A percentile compares a stretch with the other conserved stretches of the same genome.
phyloP scores from a whole-genome alignment of 2,797 vertebrate genomes.

The Echiichthys vipera region DNA sequence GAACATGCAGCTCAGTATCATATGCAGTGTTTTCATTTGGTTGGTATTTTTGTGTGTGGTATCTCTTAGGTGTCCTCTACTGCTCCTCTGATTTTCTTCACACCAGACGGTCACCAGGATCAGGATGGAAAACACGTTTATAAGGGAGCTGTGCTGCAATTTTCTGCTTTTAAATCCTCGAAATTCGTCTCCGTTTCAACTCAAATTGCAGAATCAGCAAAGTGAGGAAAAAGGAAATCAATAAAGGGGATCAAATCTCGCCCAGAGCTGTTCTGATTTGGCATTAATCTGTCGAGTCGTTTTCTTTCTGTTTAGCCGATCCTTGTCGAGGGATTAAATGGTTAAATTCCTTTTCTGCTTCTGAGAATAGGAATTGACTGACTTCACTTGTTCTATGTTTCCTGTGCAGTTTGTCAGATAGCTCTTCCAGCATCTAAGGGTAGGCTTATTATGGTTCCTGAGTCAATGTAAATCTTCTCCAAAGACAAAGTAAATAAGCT shows the following conservation, averaged over 20 bases:
- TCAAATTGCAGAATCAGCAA: conserved; percentile 70
- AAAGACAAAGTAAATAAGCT: conserved; percentile 65
- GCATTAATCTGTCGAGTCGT: conserved; percentile 75
- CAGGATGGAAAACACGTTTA: conserved; percentile 63
- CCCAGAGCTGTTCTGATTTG: conserved; percentile 73
- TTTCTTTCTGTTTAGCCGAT: conserved; percentile 55
- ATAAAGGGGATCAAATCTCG: conserved; percentile 76
- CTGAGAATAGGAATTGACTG: conserved; percentile 48
- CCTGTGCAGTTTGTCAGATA: conserved; percentile 45
- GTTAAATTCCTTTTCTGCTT: conserved; percentile 69
- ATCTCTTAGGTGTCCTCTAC: conserved; percentile 27
- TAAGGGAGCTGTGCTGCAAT: conserved; percentile 68
- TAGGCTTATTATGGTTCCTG: conserved; percentile 43
- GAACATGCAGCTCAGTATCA: conserved; percentile 49
- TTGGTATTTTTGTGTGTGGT: conserved; percentile 23
- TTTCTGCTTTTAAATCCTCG: conserved; percentile 71
- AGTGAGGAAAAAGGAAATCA: conserved; percentile 72
- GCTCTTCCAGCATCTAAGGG: conserved; percentile 37
- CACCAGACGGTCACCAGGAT: conserved; percentile 41
- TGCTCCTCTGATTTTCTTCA: conserved; percentile 22
- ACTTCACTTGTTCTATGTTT: conserved; percentile 49
- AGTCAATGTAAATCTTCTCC: conserved; percentile 68
- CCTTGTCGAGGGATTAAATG: conserved; percentile 74
- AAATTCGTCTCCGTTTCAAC: conserved; percentile 75
- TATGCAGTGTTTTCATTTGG: conserved; percentile 31